Conservation (phyloP, 2,797 vertebrate genomes). For the Paguma larvata region DNA sequence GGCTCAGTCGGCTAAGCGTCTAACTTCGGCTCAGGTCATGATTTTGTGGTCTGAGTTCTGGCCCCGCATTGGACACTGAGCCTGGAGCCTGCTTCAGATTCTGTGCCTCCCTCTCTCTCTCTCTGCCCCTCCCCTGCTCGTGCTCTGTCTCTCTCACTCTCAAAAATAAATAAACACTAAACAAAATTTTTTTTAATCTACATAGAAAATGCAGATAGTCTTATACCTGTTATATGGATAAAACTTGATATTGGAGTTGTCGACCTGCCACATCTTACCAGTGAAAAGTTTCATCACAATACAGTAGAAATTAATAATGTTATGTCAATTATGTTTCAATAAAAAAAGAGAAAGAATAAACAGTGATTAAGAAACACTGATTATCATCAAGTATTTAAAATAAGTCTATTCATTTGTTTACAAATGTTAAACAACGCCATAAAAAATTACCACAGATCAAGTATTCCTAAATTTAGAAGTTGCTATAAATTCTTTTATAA, state of each 20-base stretch:
- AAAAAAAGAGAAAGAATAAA: not conserved
- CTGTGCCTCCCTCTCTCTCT: not conserved
- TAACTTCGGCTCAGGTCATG: not conserved
- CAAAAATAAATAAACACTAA: not conserved
- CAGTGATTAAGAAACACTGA: not conserved
- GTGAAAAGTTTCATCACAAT: not conserved
- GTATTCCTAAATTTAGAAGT: not conserved
- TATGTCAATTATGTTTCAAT: not conserved
- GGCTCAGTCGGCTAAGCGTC: not conserved
- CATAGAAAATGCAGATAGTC: too few species aligned
- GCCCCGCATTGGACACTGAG: too few species aligned
- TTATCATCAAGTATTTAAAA: constrained; percentile 28
- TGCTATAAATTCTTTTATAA: constrained; percentile 2
- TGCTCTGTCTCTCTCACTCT: not conserved
- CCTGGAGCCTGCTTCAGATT: not conserved
- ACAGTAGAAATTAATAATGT: not conserved
- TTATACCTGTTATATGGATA: not conserved
- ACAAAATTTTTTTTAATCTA: too few species aligned
- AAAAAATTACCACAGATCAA: constrained; percentile 7
- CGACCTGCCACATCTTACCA: not conserved
- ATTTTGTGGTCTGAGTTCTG: too few species aligned
- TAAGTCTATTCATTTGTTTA: not conserved
- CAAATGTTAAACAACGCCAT: not conserved
- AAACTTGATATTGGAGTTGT: not conserved
- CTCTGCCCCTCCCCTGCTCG: not conserved